These are phyloP conservation scores for Patiria miniata DNA, from an alignment of 35 echinoderm and acorn worm genomes.

Conservation along the genomic window DNA sequence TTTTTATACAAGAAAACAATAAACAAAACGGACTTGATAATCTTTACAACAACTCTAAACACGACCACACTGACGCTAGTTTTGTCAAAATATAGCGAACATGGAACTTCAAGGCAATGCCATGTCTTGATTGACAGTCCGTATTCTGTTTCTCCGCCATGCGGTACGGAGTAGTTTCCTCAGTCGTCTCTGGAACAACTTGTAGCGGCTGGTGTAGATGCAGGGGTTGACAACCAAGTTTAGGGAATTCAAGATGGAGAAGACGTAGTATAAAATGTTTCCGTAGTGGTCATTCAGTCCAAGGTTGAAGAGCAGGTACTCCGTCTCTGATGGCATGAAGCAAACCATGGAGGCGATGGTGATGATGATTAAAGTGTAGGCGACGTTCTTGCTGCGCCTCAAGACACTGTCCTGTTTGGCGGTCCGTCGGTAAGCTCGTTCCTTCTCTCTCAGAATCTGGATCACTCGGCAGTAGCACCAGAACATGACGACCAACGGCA, in stretches of 20 bases:
- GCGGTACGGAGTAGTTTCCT: background rate
- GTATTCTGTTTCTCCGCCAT: too few species aligned
- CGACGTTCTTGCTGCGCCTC: slow-evolving; percentile 17
- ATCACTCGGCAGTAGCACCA: slow-evolving; percentile 4
- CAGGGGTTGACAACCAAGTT: background rate
- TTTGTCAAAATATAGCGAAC: too few species aligned
- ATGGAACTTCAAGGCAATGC: too few species aligned
- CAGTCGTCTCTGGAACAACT: background rate
- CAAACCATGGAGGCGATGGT: slow-evolving; percentile 5
- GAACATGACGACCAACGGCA: background rate
- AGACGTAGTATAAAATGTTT: background rate
- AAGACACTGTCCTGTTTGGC: background rate
- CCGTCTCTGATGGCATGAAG: background rate
- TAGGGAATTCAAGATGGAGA: background rate
- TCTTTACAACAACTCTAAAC: too few species aligned
- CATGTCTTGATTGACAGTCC: too few species aligned
- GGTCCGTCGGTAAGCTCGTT: background rate
- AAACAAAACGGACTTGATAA: too few species aligned
- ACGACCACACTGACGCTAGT: too few species aligned
- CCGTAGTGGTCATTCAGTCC: background rate
- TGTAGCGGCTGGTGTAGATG: slow-evolving; percentile 5
- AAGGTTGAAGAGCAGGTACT: background rate
- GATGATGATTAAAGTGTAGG: background rate
- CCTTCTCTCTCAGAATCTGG: background rate
- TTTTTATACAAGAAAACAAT: too few species aligned